A percentile compares a stretch with the other conserved stretches of the same genome.
These are phyloP conservation scores for Toxotes chatareus DNA, from an alignment of 2,113 vertebrate genomes.

Conservation along the genomic window DNA sequence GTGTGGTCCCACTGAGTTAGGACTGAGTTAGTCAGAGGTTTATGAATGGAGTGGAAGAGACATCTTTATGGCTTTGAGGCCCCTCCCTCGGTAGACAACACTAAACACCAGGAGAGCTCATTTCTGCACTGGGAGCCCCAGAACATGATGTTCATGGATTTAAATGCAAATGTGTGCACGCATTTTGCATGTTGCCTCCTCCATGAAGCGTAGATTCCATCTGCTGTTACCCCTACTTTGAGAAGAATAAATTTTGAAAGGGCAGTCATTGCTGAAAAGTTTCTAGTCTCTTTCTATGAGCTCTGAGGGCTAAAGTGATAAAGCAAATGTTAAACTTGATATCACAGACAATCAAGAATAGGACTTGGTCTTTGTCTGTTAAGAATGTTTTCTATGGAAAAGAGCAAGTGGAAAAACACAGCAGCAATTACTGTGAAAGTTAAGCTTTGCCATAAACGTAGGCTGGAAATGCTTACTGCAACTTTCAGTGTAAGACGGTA, in stretches of 20 bases:
- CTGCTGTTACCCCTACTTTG: neutral
- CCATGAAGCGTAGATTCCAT: neutral
- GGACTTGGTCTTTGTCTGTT: conserved; percentile 14
- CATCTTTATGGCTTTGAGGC: conserved; percentile 64
- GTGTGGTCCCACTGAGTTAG: conserved; percentile 50
- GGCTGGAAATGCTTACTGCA: conserved; percentile 69
- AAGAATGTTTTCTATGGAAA: conserved; percentile 56
- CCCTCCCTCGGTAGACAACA: conserved; percentile 35
- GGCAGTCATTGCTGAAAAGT: neutral
- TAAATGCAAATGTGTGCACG: neutral
- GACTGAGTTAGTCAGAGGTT: conserved; percentile 43
- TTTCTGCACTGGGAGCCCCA: conserved; percentile 10
- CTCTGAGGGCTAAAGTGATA: neutral
- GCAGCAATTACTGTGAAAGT: conserved; percentile 68
- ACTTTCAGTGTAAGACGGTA: conserved; percentile 65
- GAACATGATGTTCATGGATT: conserved; percentile 1
- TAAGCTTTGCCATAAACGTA: conserved; percentile 58
- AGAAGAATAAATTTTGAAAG: conserved; percentile 10
- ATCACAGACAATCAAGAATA: conserved; percentile 13
- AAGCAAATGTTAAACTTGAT: neutral
- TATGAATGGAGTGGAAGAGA: conserved; percentile 62
- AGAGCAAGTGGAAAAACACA: conserved; percentile 63
- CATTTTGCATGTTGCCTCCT: conserved; percentile 6
- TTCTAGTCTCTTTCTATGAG: conserved; percentile 6
- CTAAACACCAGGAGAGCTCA: conserved; percentile 46